These are phyloP conservation scores for Aphodius sticticus DNA, from an alignment of 2,888 invertebrate species.

Conservation along the genomic window DNA sequence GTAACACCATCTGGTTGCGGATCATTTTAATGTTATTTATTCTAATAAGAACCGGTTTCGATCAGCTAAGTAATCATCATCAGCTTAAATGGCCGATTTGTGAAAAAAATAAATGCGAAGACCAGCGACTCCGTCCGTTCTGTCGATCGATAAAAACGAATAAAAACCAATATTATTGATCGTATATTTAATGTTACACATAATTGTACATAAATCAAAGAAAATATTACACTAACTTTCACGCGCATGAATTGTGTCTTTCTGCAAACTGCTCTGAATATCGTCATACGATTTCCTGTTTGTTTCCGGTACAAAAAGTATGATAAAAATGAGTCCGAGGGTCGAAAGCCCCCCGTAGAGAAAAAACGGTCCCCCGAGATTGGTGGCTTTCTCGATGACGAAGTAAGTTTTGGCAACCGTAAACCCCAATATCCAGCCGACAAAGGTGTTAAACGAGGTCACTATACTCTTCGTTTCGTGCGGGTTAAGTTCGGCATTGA, in stretches of 20 bases:
- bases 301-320: slow-evolving; percentile 65
- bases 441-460: slow-evolving; percentile 75
- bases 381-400: slow-evolving; percentile 64
- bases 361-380: slow-evolving; percentile 73
- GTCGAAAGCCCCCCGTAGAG: slow-evolving; percentile 72
- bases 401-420: slow-evolving; percentile 75
- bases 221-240: slow-evolving; percentile 6
- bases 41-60: too few species aligned
- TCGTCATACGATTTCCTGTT: slow-evolving; percentile 44
- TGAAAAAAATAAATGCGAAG: too few species aligned
- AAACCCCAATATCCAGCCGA: slow-evolving; percentile 81
- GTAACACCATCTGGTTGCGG: too few species aligned
- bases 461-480: slow-evolving; percentile 78
- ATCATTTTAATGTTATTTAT: too few species aligned
- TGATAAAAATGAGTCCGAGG: slow-evolving; percentile 71
- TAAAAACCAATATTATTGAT: too few species aligned
- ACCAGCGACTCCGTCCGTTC: too few species aligned
- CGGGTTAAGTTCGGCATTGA: slow-evolving; percentile 79
- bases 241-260: neutral
- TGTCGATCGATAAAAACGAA: too few species aligned
- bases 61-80: too few species aligned
- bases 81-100: too few species aligned
- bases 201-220: neutral
- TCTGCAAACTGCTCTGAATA: slow-evolving; percentile 34
- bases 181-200: too few species aligned